Conservation (phyloP, 1,140 invertebrate genomes). For the Drosophila lacertosa region DNA sequence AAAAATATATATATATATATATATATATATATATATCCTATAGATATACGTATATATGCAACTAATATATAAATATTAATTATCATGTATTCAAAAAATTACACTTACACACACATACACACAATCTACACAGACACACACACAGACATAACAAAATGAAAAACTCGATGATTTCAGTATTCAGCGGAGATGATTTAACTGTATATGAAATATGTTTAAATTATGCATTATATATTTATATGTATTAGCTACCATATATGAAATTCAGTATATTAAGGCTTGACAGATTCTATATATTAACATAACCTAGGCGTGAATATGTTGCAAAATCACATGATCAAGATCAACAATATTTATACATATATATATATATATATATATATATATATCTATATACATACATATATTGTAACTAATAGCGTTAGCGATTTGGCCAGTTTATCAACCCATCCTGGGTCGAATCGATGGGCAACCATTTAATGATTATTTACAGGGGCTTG, state of each 20-base stretch:
- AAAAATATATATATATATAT: slow-evolving; percentile 33
- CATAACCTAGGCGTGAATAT: slow-evolving; percentile 25
- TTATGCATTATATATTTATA: slow-evolving; percentile 56
- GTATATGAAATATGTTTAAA: slow-evolving; percentile 57
- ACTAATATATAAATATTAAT: slow-evolving; percentile 30
- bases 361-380: slow-evolving; percentile 21
- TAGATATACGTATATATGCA: slow-evolving; percentile 18
- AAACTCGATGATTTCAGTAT: slow-evolving; percentile 80
- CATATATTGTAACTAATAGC: slow-evolving; percentile 15
- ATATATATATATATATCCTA: slow-evolving; percentile 28
- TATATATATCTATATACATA: too few species aligned
- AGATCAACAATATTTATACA: slow-evolving; percentile 28
- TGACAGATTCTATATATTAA: slow-evolving; percentile 68
- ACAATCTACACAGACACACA: slow-evolving; percentile 6
- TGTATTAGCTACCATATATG: slow-evolving; percentile 43
- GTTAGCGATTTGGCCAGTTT: slow-evolving; percentile 30
- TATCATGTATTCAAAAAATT: slow-evolving; percentile 7
- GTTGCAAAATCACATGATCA: slow-evolving; percentile 34
- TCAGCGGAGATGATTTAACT: slow-evolving; percentile 56
- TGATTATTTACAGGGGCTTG: slow-evolving; percentile 80
- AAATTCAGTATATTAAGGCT: slow-evolving; percentile 59
- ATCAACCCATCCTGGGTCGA: slow-evolving; percentile 15
- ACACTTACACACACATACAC: slow-evolving; percentile 13
- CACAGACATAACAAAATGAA: slow-evolving; percentile 17
- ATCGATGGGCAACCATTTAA: slow-evolving; percentile 53